Conservation (phyloP, 2,888 invertebrate genomes). For the Hedya salicella region DNA sequence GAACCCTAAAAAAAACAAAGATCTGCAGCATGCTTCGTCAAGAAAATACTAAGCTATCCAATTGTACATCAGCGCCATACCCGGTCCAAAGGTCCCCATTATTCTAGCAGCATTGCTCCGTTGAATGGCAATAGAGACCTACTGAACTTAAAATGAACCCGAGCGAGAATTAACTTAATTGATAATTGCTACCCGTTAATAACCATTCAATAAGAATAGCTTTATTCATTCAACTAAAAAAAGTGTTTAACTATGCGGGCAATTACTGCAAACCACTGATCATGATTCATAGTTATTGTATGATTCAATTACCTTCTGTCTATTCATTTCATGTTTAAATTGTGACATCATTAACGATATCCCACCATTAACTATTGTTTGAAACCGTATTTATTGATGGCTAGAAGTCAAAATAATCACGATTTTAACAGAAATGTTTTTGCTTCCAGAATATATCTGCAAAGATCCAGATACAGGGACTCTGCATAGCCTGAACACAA, state of each 20-base stretch:
- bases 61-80: too few species aligned
- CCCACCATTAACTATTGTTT: neutral
- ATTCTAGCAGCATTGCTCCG: too few species aligned
- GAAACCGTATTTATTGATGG: neutral
- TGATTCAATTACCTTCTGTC: neutral
- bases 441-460: slow-evolving; percentile 72
- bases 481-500: slow-evolving; percentile 67
- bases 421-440: slow-evolving; percentile 18
- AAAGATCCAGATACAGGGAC: slow-evolving; percentile 77
- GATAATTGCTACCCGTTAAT: neutral
- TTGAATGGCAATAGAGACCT: too few species aligned
- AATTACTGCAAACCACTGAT: neutral
- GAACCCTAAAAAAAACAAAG: too few species aligned
- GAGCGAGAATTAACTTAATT: neutral
- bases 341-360: neutral
- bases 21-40: too few species aligned
- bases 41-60: too few species aligned
- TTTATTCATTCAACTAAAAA: neutral
- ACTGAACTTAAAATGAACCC: neutral
- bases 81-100: too few species aligned
- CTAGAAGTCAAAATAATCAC: too few species aligned
- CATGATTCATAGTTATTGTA: neutral
- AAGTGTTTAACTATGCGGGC: neutral
- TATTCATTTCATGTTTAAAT: neutral
- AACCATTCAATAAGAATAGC: neutral